Base-by-base conservation (phyloP, 35 echinoderm and acorn worm species). In the Diadema setosum region DNA sequence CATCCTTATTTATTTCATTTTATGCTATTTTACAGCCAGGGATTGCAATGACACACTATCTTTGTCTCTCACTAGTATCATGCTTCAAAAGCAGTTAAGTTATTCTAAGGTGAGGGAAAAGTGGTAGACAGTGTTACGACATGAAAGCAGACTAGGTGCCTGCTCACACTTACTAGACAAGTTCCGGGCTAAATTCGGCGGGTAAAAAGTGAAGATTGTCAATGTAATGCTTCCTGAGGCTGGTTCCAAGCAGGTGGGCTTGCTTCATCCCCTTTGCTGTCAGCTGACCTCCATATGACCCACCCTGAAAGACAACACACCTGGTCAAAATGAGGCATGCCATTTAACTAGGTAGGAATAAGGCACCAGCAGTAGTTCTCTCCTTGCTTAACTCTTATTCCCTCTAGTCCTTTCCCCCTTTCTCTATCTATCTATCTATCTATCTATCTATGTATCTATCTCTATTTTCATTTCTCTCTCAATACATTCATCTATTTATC, bases 251-350 rank as follows among this genome's bases (percentile, higher is more conserved):
- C 18, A 74, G 59, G 58, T 74, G 74, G 27, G 81, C 57, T 57
- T 91, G 89, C 30, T 91, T 48, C 89, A 84, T 91, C 20, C 89
- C 89, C 21, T 55, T 17, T 52, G 42, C 46, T 46, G 89, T 91
- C 9, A 91, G 65, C 50, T 91, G 89, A 78, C 89, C 89, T 70
- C 60, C 37, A 57, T 74, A 91, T 14, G 89, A 46, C 32, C 89
- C 89, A 37, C 89, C 89, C 89, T 91, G 63, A 16, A 20, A 30
- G 39, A 46, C 60, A 85, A 18, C 61, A 78, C 21, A 80, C n/a
- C n/a, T n/a, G n/a, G n/a, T 60, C n/a, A 60, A 2, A n/a, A 16
- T 1, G 49, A 55, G 49, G 49, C 12, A 2, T 1, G 21, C 14
- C 20, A 60, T 24, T 5, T 24, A 60, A 18, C 4, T 60, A 20